Evolutionary conservation across 2,797 vertebrate species (phyloP).

Genomic region (Lepus oiostolus): DNA sequence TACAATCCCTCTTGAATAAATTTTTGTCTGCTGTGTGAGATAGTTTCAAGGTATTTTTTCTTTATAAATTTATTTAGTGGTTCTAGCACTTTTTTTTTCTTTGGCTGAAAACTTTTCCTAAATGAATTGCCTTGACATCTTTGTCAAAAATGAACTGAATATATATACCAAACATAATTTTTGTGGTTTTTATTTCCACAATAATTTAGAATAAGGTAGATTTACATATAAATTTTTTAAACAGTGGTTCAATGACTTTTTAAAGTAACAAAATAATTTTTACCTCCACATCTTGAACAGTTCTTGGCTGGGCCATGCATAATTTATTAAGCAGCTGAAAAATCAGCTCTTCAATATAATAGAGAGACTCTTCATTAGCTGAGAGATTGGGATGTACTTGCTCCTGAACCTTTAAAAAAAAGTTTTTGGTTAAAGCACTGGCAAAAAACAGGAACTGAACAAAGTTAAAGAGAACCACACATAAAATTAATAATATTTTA

Average conservation of each 20-base stretch:
- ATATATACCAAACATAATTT: slow-evolving; percentile 44
- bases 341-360: slow-evolving; percentile 98
- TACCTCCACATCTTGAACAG: slow-evolving; percentile 98
- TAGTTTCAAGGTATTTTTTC: slow-evolving; percentile 8
- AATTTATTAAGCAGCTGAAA: slow-evolving; percentile 98
- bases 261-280: slow-evolving; percentile 68
- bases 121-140: slow-evolving; percentile 46
- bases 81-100: not conserved
- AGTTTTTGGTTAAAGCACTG: slow-evolving; percentile 36
- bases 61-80: not conserved
- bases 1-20: slow-evolving; percentile 10
- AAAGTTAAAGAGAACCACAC: slow-evolving; percentile 46
- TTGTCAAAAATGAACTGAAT: slow-evolving; percentile 34
- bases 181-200: slow-evolving; percentile 23
- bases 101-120: slow-evolving; percentile 39
- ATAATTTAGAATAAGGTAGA: slow-evolving; percentile 56
- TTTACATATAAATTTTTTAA: slow-evolving; percentile 58
- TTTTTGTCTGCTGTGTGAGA: slow-evolving; percentile 7
- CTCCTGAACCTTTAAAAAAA: slow-evolving; percentile 94
- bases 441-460: slow-evolving; percentile 55
- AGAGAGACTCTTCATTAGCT: slow-evolving; percentile 97
- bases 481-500: slow-evolving; percentile 54
- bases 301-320: slow-evolving; percentile 97
- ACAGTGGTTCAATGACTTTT: slow-evolving; percentile 45
- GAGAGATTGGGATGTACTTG: slow-evolving; percentile 98